phyloP scores from a whole-genome alignment of 2,888 invertebrate species.

The Miltochrista miniata region DNA sequence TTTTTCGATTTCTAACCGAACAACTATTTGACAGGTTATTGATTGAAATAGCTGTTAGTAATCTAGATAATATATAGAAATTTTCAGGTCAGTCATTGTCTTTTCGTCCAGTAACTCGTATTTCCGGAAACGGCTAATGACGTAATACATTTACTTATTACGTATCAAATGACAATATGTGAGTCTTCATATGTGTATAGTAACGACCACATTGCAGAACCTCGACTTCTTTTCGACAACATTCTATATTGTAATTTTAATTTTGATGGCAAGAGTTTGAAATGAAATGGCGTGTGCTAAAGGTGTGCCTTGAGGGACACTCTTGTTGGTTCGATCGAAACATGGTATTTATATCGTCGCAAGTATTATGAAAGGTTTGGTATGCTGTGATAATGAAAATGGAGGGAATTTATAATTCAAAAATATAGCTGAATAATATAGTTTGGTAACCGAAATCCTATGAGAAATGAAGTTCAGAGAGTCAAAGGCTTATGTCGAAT shows the following conservation, averaged over 20 bases:
- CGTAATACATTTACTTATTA: no score
- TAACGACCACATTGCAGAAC: conserved; percentile 22
- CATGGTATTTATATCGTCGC: conserved; percentile 45
- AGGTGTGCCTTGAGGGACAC: conserved; percentile 69
- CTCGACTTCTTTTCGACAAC: conserved; percentile 11
- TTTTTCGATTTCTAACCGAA: no score
- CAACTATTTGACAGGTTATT: no score
- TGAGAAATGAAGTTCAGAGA: conserved; percentile 41
- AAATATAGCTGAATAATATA: conserved; percentile 18
- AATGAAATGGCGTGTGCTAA: conserved; percentile 54
- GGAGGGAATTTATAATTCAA: conserved; percentile 46
- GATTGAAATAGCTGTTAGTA: no score
- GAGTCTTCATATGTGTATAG: conserved; percentile 1
- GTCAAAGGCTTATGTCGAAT: conserved; percentile 59
- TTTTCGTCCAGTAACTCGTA: not conserved
- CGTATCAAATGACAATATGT: no score
- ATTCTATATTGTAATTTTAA: conserved; percentile 22
- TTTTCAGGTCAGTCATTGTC: not conserved
- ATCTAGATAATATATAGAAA: no score
- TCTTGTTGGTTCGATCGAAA: conserved; percentile 37
- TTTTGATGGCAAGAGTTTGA: conserved; percentile 29
- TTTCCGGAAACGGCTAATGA: no score
- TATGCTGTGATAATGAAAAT: conserved; percentile 69
- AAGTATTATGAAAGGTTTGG: conserved; percentile 38
- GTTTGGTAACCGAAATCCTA: conserved; percentile 43